phyloP scores from a whole-genome alignment of 2,113 vertebrate genomes.

The Hepsetus odoe region DNA sequence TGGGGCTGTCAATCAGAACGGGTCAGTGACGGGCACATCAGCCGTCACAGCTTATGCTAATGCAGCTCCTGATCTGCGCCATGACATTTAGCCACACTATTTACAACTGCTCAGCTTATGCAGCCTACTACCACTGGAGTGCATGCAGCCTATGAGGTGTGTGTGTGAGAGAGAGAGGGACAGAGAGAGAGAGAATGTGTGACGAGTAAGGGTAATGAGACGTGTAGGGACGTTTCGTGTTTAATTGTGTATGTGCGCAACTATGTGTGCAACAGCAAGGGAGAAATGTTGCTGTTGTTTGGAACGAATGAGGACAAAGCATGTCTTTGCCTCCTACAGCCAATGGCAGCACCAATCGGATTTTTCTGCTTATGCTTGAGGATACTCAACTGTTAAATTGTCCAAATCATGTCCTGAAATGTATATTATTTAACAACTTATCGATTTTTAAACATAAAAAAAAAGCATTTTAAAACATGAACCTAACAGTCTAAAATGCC shows the following conservation, averaged over 20 bases:
- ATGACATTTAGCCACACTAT: conserved; percentile 49
- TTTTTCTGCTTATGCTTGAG: background rate
- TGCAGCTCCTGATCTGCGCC: conserved; percentile 40
- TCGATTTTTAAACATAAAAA: too few species aligned
- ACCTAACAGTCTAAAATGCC: too few species aligned
- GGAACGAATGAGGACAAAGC: background rate
- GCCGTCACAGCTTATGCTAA: conserved; percentile 52
- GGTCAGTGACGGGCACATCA: conserved; percentile 33
- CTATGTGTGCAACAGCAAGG: conserved; percentile 28
- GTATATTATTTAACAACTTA: too few species aligned
- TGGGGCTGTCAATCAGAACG: conserved; percentile 50
- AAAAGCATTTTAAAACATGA: too few species aligned
- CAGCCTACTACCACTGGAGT: conserved; percentile 23
- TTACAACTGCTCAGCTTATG: conserved; percentile 39
- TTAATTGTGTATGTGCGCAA: conserved; percentile 38
- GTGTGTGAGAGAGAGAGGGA: conserved; percentile 9
- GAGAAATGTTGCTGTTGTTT: background rate
- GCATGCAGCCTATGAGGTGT: conserved; percentile 15
- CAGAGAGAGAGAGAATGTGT: conserved; percentile 21
- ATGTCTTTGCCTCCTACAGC: background rate
- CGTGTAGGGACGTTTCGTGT: conserved; percentile 30
- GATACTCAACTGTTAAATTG: too few species aligned
- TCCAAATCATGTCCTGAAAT: too few species aligned
- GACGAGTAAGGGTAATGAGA: conserved; percentile 44
- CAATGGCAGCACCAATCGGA: background rate